Base-by-base conservation (phyloP, 92 coral and sea anemone genomes). In the Nematostella vectensis region DNA sequence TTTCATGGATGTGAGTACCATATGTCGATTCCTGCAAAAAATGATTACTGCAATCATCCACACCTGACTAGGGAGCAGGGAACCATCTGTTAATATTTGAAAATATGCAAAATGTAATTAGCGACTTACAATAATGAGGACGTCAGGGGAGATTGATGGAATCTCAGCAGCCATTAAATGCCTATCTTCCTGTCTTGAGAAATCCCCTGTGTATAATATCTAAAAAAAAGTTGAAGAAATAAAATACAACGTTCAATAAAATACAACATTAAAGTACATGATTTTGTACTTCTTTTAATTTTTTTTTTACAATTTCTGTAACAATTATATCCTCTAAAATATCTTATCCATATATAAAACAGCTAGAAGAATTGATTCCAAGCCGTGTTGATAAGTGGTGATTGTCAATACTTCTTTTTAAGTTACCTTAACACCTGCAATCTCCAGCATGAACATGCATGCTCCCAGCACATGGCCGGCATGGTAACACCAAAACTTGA, bases 401-500 rank as follows among this genome's bases (percentile, higher is more conserved):
- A n/a, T n/a, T n/a, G n/a, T n/a, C n/a, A n/a, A n/a, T n/a, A n/a
- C n/a, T n/a, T n/a, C n/a, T n/a, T n/a, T n/a, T n/a, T n/a, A n/a
- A n/a, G n/a, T n/a, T 49, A 91, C 98, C 98, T 91, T 91, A 27
- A 91, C 98, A 3, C 98, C 98, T 4, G 98, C 98, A 47, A 91
- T 91, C 61, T 91, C 98, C 44, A 91, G 86, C 98, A 91, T 91
- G 42, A 91, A 91, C 98, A 91, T 91, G 33, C 93, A 79, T 19
- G 98, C 98, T 2, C 98, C 98, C 13, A 91, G 75, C 25, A 91
- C 98, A 65, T 91, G 98, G 4, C 98, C 98, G 0, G 98, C 98
- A 75, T 91, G 91, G 57, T 91, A 91, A 54, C 98, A 91, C 98
- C 98, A 91, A 69, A 91, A 91, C 75, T 91, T 91, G 27, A 91